Evolutionary conservation across 2,113 vertebrate genomes (phyloP), one percentile per base, ranked within the genome.

Genomic region (Alaudala cheleensis): DNA sequence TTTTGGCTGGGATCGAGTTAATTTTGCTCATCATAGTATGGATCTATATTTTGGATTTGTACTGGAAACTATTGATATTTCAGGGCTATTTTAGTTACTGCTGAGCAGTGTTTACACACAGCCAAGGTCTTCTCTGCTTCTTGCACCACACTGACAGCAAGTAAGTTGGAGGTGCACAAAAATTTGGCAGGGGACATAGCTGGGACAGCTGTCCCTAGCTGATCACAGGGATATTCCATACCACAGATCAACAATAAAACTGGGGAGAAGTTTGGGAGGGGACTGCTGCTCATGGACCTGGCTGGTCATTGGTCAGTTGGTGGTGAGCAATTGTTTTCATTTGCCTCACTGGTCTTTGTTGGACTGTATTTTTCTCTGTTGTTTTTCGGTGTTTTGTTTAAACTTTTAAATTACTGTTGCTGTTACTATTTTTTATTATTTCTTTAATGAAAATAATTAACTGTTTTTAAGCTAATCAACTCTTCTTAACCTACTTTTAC

Each of bases 101-200:
- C n/a, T 79, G 65, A 74, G 24, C 45, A 61, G 24, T 10, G 21
- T 39, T 79, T 39, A 24, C n/a, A 21, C 5, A 49, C 17, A 57
- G 8, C 8, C 14, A 29, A 40, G 22, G 22, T 34, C 1, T 65
- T 70, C 73, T 65, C 42, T 69, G 23, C 31, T 67, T 73, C 28
- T 69, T 37, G 20, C 10, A 44, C 25, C 2, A 5, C 3, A 12
- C 4, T 5, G 1, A 22, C n/a, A 45, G 51, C 0, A 22, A 62
- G 7, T 31, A 54, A 69, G 10, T 9, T 86, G 21, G 12, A 13
- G 4, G 1, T 47, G 19, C 39, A 45, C 25, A 45, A 54, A 6
- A 17, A 37, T 29, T 17, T 82, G 37, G 3, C 4, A 34, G 11
- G 24, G 12, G 17, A 8, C 34, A 67, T 28, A 76, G 22, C 2